Evolutionary conservation across 2,888 invertebrate species (phyloP).

Genomic region (Eupithecia insigniata): DNA sequence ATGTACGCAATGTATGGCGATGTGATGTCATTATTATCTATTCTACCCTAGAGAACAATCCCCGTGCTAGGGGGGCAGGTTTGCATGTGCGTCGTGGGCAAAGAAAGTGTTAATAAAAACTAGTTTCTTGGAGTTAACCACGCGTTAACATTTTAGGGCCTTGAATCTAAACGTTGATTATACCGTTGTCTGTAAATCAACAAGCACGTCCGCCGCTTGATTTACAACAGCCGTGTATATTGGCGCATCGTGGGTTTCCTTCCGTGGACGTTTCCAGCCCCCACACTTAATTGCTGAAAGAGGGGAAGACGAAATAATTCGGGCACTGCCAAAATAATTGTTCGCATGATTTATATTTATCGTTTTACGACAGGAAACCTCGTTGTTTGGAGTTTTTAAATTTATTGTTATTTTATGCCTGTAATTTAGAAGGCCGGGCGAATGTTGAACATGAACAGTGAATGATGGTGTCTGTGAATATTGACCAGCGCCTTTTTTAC

Average conservation of each 20-base stretch:
- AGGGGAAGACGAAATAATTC: constrained; percentile 67
- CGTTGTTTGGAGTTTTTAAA: constrained; percentile 62
- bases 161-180: constrained; percentile 50
- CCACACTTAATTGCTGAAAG: constrained; percentile 65
- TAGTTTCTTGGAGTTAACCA: no score
- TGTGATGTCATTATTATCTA: no score
- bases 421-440: constrained; percentile 53
- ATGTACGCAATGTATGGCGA: no score
- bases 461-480: constrained; percentile 37
- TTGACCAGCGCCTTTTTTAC: constrained; percentile 4
- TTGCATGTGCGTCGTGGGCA: no score
- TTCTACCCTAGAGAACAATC: no score
- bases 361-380: constrained; percentile 63
- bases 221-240: constrained; percentile 67
- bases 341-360: constrained; percentile 67
- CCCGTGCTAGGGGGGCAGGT: no score
- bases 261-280: constrained; percentile 53
- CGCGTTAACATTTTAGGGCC: constrained; percentile 10
- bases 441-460: constrained; percentile 43
- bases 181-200: constrained; percentile 64
- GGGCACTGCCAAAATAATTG: constrained; percentile 62
- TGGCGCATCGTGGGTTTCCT: constrained; percentile 65
- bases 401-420: constrained; percentile 63
- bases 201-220: constrained; percentile 60
- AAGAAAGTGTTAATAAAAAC: no score